Percentiles rank a stretch among this genome's conserved stretches.
These are phyloP conservation scores for Metallyticus violacea DNA, from an alignment of 2,888 invertebrate species.

Conservation along the genomic window DNA sequence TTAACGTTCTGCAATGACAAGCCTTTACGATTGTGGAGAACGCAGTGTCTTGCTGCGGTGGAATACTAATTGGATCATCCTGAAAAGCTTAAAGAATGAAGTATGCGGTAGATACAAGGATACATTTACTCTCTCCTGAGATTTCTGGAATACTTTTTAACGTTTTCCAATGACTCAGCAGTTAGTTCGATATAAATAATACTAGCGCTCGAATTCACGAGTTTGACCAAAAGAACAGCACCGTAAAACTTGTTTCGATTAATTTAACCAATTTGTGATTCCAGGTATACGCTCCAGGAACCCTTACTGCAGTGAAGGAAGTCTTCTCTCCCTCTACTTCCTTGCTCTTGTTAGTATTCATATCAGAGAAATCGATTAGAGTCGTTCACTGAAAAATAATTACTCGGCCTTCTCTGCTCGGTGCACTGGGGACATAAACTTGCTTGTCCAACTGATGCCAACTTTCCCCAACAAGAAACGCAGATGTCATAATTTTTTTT, in stretches of 20 bases:
- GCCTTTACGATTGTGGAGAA: no score
- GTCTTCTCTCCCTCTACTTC: neutral
- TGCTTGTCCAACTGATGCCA: neutral
- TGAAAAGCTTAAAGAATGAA: no score
- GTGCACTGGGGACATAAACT: neutral
- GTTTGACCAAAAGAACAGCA: neutral
- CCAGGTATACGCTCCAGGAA: neutral
- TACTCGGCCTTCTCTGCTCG: neutral
- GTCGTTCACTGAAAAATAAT: constrained; percentile 8
- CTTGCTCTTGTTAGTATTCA: constrained; percentile 1
- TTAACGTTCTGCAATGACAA: no score
- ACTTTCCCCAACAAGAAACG: neutral
- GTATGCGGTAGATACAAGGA: no score
- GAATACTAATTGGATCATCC: no score
- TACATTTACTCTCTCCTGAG: no score
- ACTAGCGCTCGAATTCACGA: no score
- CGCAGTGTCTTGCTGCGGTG: no score
- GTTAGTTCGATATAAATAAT: no score
- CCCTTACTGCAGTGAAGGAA: neutral
- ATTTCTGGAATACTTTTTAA: no score
- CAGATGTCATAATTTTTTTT: neutral
- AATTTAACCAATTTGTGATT: neutral
- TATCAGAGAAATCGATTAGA: constrained; percentile 1
- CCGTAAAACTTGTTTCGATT: neutral
- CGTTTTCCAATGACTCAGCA: no score